Percentiles rank a stretch among this genome's conserved stretches.
Evolutionary conservation across 2,797 vertebrate genomes (phyloP).

Genomic region (Lutjanus argentimaculatus): DNA sequence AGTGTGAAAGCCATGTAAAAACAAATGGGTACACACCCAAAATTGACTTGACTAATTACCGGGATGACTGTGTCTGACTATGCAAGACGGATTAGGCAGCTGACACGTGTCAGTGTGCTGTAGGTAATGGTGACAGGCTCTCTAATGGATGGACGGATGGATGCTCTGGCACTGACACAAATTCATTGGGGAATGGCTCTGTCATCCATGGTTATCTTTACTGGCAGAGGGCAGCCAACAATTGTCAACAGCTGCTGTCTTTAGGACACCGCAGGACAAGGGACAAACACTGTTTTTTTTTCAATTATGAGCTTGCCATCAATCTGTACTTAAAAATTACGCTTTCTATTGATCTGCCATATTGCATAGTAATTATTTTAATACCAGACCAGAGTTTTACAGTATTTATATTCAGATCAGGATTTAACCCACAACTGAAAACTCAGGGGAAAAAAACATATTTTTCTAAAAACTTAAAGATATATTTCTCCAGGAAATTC

Average conservation of each 20-base stretch:
- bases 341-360: background rate
- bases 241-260: conserved; percentile 43
- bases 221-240: conserved; percentile 31
- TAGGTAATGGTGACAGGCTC: conserved; percentile 49
- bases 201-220: conserved; percentile 48
- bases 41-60: conserved; percentile 68
- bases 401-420: background rate
- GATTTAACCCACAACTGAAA: background rate
- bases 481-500: too few relatives aligned
- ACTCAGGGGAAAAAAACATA: too few relatives aligned
- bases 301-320: conserved; percentile 14
- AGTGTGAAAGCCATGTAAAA: conserved; percentile 57
- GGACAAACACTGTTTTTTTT: background rate
- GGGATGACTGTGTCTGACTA: conserved; percentile 33
- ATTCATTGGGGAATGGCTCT: conserved; percentile 38
- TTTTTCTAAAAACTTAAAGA: too few relatives aligned
- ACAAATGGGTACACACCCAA: conserved; percentile 62
- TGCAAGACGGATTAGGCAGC: conserved; percentile 53
- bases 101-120: conserved; percentile 52
- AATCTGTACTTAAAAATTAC: background rate
- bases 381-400: background rate
- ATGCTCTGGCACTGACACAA: conserved; percentile 43
- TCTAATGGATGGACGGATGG: conserved; percentile 56
- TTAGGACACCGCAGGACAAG: conserved; percentile 13
- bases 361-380: background rate